Conservation (phyloP, 1,140 invertebrate genomes). For the Phenacoccus solenopsis region DNA sequence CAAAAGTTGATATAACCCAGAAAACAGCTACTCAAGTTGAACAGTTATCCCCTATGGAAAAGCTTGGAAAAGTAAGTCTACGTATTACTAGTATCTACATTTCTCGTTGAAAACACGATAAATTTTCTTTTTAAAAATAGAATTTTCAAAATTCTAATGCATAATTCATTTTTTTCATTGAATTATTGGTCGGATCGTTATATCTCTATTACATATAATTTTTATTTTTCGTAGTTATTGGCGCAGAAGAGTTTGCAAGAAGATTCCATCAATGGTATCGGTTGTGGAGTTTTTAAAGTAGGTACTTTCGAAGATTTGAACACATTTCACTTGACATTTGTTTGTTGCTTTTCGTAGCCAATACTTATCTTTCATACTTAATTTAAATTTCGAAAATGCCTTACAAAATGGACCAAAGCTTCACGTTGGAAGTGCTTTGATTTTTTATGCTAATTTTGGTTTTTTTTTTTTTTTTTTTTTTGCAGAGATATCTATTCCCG, state of each 20-base stretch:
- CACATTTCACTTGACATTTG: not conserved
- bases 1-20: not conserved
- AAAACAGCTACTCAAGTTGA: not conserved
- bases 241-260: constrained; percentile 28
- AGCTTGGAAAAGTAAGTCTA: constrained; percentile 21
- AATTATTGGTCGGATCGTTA: not conserved
- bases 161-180: not conserved
- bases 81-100: not conserved
- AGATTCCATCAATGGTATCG: constrained; percentile 27
- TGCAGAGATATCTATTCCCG: constrained; percentile 60
- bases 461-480: not conserved
- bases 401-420: too few relatives aligned
- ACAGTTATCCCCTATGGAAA: constrained; percentile 19
- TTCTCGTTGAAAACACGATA: not conserved
- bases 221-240: too few relatives aligned
- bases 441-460: not conserved
- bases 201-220: not conserved
- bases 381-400: too few relatives aligned
- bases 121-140: not conserved
- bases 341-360: too few relatives aligned
- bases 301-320: not conserved
- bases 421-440: not conserved
- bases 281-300: constrained; percentile 26
- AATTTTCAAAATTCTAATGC: not conserved
- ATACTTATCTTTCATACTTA: too few relatives aligned